phyloP scores from a whole-genome alignment of 2,797 vertebrate species.

The Helarctos malayanus region DNA sequence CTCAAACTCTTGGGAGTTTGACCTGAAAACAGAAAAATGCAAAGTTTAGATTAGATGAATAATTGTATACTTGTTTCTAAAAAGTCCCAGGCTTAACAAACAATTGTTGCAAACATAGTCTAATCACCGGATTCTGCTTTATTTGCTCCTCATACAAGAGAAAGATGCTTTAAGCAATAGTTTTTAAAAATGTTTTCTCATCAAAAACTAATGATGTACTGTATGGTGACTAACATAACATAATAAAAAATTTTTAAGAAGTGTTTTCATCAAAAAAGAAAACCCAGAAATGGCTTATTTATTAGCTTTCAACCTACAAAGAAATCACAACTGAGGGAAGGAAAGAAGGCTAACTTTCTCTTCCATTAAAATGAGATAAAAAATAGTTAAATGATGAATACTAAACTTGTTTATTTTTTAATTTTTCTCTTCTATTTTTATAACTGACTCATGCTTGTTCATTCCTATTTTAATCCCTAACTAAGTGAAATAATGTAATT shows the following conservation, averaged over 20 bases:
- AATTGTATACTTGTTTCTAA: slow-evolving; percentile 75
- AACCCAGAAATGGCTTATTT: slow-evolving; percentile 33
- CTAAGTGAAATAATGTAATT: slow-evolving; percentile 26
- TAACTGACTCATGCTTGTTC: slow-evolving; percentile 29
- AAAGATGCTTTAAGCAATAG: slow-evolving; percentile 57
- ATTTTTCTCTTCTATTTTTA: slow-evolving; percentile 3
- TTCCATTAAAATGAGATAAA: slow-evolving; percentile 60
- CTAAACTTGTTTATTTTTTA: slow-evolving; percentile 22
- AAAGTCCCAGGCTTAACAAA: slow-evolving; percentile 57
- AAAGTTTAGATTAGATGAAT: slow-evolving; percentile 76
- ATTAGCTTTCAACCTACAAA: slow-evolving; percentile 47
- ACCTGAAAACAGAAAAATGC: slow-evolving; percentile 75
- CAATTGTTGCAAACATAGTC: slow-evolving; percentile 60
- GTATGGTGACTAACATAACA: no score
- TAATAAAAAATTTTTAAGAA: not conserved
- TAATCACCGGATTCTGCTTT: slow-evolving; percentile 44
- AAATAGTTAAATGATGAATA: slow-evolving; percentile 43
- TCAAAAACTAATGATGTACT: not conserved
- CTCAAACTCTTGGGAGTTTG: slow-evolving; percentile 70
- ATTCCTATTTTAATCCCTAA: not conserved
- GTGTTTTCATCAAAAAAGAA: slow-evolving; percentile 56
- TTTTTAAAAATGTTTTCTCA: slow-evolving; percentile 41
- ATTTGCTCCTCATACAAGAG: slow-evolving; percentile 50
- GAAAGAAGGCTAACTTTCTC: slow-evolving; percentile 25
- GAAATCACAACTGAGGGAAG: slow-evolving; percentile 50